Conservation (phyloP, 2,113 vertebrate species). For the Oophaga pumilio region DNA sequence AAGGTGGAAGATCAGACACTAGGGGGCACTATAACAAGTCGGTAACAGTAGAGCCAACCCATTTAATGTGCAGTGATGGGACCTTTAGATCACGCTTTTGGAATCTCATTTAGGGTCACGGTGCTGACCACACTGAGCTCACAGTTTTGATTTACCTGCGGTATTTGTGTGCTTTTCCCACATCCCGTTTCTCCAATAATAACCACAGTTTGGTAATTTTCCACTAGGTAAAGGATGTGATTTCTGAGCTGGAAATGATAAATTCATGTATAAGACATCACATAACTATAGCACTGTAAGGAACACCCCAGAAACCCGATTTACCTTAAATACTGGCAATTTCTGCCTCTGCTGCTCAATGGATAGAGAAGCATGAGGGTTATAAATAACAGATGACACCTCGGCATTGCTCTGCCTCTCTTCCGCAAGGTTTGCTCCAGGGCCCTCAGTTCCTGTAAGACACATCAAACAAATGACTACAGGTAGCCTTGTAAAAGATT, state of each 20-base stretch:
- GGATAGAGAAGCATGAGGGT: constrained; percentile 89
- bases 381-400: constrained; percentile 85
- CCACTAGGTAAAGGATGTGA: constrained; percentile 94
- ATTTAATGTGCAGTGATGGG: too few relatives aligned
- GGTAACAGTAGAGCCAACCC: too few relatives aligned
- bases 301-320: background rate
- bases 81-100: background rate
- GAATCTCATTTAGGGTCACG: background rate
- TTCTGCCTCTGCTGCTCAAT: constrained; percentile 97
- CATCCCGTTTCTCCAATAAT: constrained; percentile 97
- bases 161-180: constrained; percentile 96
- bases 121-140: background rate
- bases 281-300: background rate
- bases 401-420: constrained; percentile 89
- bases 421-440: constrained; percentile 84
- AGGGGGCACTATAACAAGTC: too few relatives aligned
- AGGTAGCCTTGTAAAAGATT: background rate
- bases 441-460: constrained; percentile 84
- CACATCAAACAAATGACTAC: background rate
- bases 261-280: background rate
- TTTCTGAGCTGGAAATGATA: constrained; percentile 85
- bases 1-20: too few relatives aligned
- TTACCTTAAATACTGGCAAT: constrained; percentile 95
- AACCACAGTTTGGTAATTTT: constrained; percentile 93
- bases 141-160: constrained; percentile 75